These are phyloP conservation scores for Porites lutea DNA, from an alignment of 64 coral and sea anemone genomes.

Conservation along the genomic window DNA sequence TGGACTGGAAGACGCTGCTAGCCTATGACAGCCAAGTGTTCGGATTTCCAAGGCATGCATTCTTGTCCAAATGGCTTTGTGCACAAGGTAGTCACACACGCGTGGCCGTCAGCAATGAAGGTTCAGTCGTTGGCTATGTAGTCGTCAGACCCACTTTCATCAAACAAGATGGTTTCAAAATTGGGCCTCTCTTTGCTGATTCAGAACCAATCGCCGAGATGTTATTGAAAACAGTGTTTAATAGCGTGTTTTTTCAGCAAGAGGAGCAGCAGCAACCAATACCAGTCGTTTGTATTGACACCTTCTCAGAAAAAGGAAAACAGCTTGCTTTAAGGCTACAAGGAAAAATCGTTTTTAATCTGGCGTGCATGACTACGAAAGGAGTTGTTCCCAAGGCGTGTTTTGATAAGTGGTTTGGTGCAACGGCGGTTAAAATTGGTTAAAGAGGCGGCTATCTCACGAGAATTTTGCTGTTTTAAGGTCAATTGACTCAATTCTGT, in stretches of 20 bases:
- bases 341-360: background rate
- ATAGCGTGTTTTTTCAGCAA: slow-evolving; percentile 8
- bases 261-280: background rate
- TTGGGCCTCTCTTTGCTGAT: slow-evolving; percentile 43
- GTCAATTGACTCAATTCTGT: no score
- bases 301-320: background rate
- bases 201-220: slow-evolving; percentile 32
- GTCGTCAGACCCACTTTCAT: slow-evolving; percentile 15
- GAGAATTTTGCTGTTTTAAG: no score
- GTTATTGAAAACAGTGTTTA: slow-evolving; percentile 35
- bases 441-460: background rate
- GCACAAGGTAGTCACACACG: slow-evolving; percentile 3
- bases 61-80: slow-evolving; percentile 29
- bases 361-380: slow-evolving; percentile 7
- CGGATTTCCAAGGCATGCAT: slow-evolving; percentile 34
- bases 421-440: slow-evolving; percentile 19
- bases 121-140: slow-evolving; percentile 49
- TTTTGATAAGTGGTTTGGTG: slow-evolving; percentile 44
- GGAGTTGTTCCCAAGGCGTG: background rate
- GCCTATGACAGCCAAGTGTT: slow-evolving; percentile 41
- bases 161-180: slow-evolving; percentile 40
- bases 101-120: slow-evolving; percentile 19
- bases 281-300: background rate
- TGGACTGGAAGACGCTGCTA: slow-evolving; percentile 1
- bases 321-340: background rate